Evolutionary conservation across 2,113 vertebrate genomes (phyloP).

Genomic region (Etia nguti): DNA sequence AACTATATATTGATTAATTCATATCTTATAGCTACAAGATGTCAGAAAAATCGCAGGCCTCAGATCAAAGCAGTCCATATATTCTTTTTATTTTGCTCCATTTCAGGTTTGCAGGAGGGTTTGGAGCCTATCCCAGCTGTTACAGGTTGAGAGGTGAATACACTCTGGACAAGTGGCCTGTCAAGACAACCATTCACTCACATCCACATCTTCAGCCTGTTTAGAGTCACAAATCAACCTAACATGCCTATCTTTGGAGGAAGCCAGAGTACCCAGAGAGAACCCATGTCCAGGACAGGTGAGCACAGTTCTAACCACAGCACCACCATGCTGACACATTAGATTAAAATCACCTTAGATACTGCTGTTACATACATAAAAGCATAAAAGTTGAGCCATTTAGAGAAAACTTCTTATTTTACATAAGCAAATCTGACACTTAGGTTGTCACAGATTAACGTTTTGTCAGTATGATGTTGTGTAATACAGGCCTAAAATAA

Average conservation of each 20-base stretch:
- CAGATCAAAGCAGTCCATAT: neutral
- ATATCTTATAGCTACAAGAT: neutral
- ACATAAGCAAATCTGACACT: neutral
- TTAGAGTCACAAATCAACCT: neutral
- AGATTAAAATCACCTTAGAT: neutral
- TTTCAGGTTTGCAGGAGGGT: neutral
- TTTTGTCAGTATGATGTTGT: neutral
- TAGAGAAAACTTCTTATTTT: neutral
- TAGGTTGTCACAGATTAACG: neutral
- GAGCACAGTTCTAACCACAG: neutral
- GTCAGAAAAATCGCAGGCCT: neutral
- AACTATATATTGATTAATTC: neutral
- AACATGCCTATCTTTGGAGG: neutral
- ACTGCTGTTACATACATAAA: neutral
- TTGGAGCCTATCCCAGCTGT: neutral
- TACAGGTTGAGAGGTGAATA: neutral
- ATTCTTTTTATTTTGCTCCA: neutral
- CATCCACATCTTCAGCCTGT: no score
- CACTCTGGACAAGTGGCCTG: neutral
- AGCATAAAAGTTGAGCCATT: neutral
- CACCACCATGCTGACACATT: neutral
- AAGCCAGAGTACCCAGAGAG: neutral
- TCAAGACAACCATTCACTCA: neutral
- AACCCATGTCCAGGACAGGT: neutral
- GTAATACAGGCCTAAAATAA: neutral